Percentiles rank a stretch among this genome's conserved stretches.
Conservation (phyloP, 1,140 invertebrate species). For the Octopus sinensis region DNA sequence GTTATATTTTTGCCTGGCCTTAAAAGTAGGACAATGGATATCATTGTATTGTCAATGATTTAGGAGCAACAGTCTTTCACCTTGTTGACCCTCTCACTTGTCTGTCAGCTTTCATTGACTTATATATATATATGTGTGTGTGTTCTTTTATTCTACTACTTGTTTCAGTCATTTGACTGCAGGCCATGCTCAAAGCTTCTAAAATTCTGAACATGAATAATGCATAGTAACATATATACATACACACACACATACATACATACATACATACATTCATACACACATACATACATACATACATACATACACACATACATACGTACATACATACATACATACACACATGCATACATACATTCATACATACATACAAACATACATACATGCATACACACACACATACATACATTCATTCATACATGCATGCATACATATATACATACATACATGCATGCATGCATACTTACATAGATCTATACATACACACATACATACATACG, state of each 20-base stretch:
- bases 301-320: neutral
- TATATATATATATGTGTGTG: neutral
- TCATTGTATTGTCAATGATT: too few species aligned
- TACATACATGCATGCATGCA: neutral
- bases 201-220: neutral
- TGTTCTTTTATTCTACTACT: neutral
- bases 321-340: neutral
- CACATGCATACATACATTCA: neutral
- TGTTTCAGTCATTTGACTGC: too few species aligned
- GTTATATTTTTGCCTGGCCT: too few species aligned
- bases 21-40: too few species aligned
- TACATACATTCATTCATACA: neutral
- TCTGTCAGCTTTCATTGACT: too few species aligned
- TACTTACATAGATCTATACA: neutral
- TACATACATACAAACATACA: slow-evolving; percentile 6
- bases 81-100: too few species aligned
- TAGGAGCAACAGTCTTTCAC: too few species aligned
- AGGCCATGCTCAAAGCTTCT: too few species aligned
- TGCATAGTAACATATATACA: neutral
- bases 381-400: neutral
- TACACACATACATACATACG: neutral
- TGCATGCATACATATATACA: neutral
- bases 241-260: neutral
- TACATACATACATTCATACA: neutral
- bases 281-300: neutral